Evolutionary conservation across 2,888 invertebrate species (phyloP), one percentile per base, ranked within the genome.

Genomic region (Hirtodrosophila trivittata): DNA sequence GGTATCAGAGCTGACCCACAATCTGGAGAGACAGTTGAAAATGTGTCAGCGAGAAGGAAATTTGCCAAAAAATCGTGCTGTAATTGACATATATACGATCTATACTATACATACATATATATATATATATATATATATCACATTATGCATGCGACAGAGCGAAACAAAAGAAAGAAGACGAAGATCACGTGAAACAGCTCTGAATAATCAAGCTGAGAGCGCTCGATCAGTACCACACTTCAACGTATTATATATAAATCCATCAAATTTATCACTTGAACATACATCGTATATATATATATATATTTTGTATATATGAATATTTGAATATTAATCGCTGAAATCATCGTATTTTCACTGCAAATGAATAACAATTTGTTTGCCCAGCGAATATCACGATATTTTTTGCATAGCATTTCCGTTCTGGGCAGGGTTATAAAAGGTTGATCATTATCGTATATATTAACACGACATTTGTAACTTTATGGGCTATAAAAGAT

Each of bases 1-100:
- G 85, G 69, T 71, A 76, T 70, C 77, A 54, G 65, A 46, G 55
- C 49, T 74, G 74, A 74, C 77, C 84, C 39, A 83, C 76, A 80
- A 76, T 38, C 21, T n/a, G 65, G 42, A 28, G 59, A 21, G n/a
- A 28, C 67, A 60, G 33, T 41, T 52, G 71, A 37, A 87, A 87
- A 87, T 81, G 80, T 86, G 81, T 80, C 81, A 87, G 73, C 59
- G 68, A 45, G 41, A 58, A 58, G 50, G 42, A 72, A 66, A 80
- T 87, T 84, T 80, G 87, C 77, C 86, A 86, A 84, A 86, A n/a
- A 76, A 73, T 82, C 81, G 81, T 82, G 81, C 86, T 66, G 87
- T 86, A 82, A 82, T 87, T 82, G 81, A 73, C 81, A 84, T 72
- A 80, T 71, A 81, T 84, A 81, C 63, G 66, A 21, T 30, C 2